Percentiles rank a stretch among this genome's conserved stretches.
Evolutionary conservation across 1,140 invertebrate species (phyloP).

Genomic region (Drosophila kohkoa): DNA sequence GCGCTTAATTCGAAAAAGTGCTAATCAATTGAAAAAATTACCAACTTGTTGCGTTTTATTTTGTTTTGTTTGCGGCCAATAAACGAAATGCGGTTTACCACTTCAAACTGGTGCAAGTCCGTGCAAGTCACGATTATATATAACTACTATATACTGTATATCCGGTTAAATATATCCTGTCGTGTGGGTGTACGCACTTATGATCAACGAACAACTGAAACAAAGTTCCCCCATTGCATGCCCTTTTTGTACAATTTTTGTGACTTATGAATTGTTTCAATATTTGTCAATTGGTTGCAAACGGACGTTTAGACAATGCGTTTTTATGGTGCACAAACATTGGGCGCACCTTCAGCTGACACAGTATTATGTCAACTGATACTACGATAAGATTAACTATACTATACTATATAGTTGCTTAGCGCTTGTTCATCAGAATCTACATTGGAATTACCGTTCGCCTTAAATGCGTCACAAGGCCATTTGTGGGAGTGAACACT

Average conservation of each 20-base stretch:
- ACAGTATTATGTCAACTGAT: slow-evolving; percentile 21
- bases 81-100: slow-evolving; percentile 12
- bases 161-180: slow-evolving; percentile 44
- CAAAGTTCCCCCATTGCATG: slow-evolving; percentile 68
- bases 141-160: slow-evolving; percentile 3
- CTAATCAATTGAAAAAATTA: slow-evolving; percentile 67
- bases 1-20: slow-evolving; percentile 32
- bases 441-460: slow-evolving; percentile 58
- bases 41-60: slow-evolving; percentile 62
- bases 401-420: slow-evolving; percentile 8
- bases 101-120: slow-evolving; percentile 59
- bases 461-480: slow-evolving; percentile 55
- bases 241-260: slow-evolving; percentile 67
- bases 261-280: slow-evolving; percentile 78
- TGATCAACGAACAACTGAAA: slow-evolving; percentile 58
- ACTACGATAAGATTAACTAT: slow-evolving; percentile 66
- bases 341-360: slow-evolving; percentile 55
- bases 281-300: slow-evolving; percentile 78
- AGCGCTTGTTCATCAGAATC: slow-evolving; percentile 38
- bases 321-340: slow-evolving; percentile 49
- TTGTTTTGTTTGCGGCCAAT: slow-evolving; percentile 9
- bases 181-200: slow-evolving; percentile 22
- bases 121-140: slow-evolving; percentile 42
- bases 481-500: slow-evolving; percentile 30
- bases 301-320: slow-evolving; percentile 59